Percentiles rank a stretch among this genome's conserved stretches.
Conservation (phyloP, 37 sponge, comb jelly and placozoan species). For the Trichoplax adhaerens region DNA sequence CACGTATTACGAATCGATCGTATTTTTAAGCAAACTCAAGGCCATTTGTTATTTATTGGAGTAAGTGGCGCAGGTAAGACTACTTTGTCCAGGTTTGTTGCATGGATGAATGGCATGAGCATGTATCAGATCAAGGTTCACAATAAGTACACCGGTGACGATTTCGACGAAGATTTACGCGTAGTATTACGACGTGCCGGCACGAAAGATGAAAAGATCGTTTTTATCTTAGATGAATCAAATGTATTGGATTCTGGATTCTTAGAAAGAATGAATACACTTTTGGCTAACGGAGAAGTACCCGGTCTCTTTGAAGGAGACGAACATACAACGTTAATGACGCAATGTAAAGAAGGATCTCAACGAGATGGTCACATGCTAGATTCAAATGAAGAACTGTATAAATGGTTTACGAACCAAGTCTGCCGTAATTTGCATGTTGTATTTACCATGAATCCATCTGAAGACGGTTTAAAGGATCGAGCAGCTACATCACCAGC, state of each 20-base stretch:
- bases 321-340: slow-evolving; percentile 86
- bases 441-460: slow-evolving; percentile 98
- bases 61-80: slow-evolving; percentile 93
- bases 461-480: slow-evolving; percentile 91
- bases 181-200: slow-evolving; percentile 75
- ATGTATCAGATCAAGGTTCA: slow-evolving; percentile 93
- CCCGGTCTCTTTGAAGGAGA: slow-evolving; percentile 96
- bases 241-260: slow-evolving; percentile 88
- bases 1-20: slow-evolving; percentile 93
- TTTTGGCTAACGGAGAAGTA: slow-evolving; percentile 96
- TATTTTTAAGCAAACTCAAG: slow-evolving; percentile 87
- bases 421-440: slow-evolving; percentile 72
- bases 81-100: slow-evolving; percentile 88
- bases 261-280: slow-evolving; percentile 92
- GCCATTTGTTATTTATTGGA: slow-evolving; percentile 87
- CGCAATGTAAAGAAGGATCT: slow-evolving; percentile 93
- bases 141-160: slow-evolving; percentile 71
- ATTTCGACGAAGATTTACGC: slow-evolving; percentile 92
- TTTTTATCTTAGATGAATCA: slow-evolving; percentile 85
- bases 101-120: slow-evolving; percentile 95
- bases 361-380: slow-evolving; percentile 87
- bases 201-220: slow-evolving; percentile 73
- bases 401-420: slow-evolving; percentile 93
- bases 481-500: slow-evolving; percentile 93
- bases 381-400: slow-evolving; percentile 84